phyloP scores from a whole-genome alignment of 2,888 invertebrate genomes.

The Gnatocerus cornutus region DNA sequence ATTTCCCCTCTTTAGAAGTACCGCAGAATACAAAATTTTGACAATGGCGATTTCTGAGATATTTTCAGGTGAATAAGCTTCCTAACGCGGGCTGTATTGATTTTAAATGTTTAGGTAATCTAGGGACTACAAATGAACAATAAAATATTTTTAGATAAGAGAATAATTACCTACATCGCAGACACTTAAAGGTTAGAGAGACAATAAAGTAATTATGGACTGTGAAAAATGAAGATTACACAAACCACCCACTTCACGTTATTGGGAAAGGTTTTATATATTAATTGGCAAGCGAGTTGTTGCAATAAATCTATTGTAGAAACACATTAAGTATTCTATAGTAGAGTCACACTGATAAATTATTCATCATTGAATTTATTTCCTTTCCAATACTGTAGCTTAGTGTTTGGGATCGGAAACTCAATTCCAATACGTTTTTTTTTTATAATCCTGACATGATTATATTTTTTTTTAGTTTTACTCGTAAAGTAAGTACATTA shows the following conservation, averaged over 20 bases:
- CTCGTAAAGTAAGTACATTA: no score
- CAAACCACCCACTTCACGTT: not conserved
- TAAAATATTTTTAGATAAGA: constrained; percentile 8
- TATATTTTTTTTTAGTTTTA: not conserved
- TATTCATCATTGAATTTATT: constrained; percentile 12
- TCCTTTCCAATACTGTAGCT: constrained; percentile 1
- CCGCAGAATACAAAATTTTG: constrained; percentile 32
- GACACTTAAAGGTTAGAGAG: not conserved
- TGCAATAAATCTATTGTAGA: constrained; percentile 7
- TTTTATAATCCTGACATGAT: constrained; percentile 4
- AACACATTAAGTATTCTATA: constrained; percentile 9
- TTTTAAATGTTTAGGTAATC: constrained; percentile 23
- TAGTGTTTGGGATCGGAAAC: not conserved
- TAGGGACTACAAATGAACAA: not conserved
- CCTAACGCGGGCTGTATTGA: constrained; percentile 11
- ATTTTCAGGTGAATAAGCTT: constrained; percentile 29
- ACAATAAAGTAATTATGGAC: no score
- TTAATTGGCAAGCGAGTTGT: not conserved
- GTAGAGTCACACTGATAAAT: constrained; percentile 13
- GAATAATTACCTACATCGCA: not conserved
- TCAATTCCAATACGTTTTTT: not conserved
- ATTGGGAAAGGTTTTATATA: not conserved
- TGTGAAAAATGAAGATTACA: not conserved
- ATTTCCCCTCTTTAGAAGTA: constrained; percentile 17
- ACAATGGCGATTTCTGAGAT: constrained; percentile 24